Percentiles rank a stretch among this genome's conserved stretches.
Evolutionary conservation across 2,797 vertebrate species (phyloP).

Genomic region (Sebastes diaconus): DNA sequence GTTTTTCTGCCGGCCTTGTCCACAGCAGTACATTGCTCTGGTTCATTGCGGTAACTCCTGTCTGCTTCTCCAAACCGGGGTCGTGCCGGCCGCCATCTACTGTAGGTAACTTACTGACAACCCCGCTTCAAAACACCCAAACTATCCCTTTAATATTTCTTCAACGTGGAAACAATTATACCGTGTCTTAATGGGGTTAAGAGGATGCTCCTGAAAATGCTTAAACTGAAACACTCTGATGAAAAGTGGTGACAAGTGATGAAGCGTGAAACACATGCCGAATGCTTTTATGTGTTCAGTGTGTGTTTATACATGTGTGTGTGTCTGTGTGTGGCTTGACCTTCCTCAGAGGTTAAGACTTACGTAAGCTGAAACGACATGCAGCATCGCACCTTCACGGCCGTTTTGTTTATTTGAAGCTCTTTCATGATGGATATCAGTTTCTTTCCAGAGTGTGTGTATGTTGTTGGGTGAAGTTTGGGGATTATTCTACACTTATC

Average conservation of each 20-base stretch:
- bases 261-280: constrained; percentile 40
- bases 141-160: neutral
- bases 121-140: too few relatives aligned
- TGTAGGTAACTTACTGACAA: too few relatives aligned
- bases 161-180: constrained; percentile 15
- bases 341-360: constrained; percentile 46
- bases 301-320: constrained; percentile 24
- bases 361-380: constrained; percentile 37
- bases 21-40: too few relatives aligned
- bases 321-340: constrained; percentile 50
- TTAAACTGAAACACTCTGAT: constrained; percentile 3
- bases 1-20: too few relatives aligned
- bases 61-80: too few relatives aligned
- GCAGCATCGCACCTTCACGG: constrained; percentile 45
- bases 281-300: constrained; percentile 24
- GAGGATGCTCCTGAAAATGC: constrained; percentile 26
- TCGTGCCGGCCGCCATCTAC: too few relatives aligned
- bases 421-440: constrained; percentile 22
- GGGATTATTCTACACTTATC: constrained; percentile 25
- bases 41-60: too few relatives aligned
- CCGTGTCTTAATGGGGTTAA: neutral
- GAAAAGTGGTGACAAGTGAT: constrained; percentile 16
- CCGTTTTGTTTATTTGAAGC: constrained; percentile 30
- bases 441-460: constrained; percentile 3
- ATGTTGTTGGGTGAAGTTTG: neutral